Base-by-base conservation (phyloP, 1,140 invertebrate species). In the Drosophila obscura region DNA sequence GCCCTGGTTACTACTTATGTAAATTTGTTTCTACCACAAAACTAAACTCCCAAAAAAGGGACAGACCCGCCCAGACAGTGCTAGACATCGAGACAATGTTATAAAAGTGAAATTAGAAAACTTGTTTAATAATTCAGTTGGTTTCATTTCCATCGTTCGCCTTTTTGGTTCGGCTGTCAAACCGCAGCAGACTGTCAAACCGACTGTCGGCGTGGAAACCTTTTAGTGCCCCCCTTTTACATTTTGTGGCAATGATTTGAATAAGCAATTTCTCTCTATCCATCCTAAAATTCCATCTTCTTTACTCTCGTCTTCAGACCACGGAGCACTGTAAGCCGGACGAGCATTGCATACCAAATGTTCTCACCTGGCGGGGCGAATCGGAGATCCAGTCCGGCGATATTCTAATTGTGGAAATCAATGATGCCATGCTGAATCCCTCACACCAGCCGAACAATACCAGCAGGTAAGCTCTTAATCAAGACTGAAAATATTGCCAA, bases 321-420 rank as follows among this genome's bases (percentile, higher is more conserved):
- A 92, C 92, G 73, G 93, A 94, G 82, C 93, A 94, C 75, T 94
- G 94, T 77, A 90, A 76, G 43, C 48, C 90, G 79, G 65, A 69
- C 15, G 84, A 90, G 31, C 56, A 68, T 15, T 94, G 94, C 74
- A 90, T 93, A 52, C 93, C 94, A 48, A 92, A 93, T 90, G 92
- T 93, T 59, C 91, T 94, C 44, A 93, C 93, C 59, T 95, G 94
- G 94, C 93, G 94, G 72, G 94, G 94, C 19, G 91, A 93, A 44
- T 93, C 93, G 11, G 94, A 94, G 84, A 94, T 95, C 44, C 94
- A 95, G 87, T 94, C 94, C 58, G 94, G 94, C 41, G 94, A 95
- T 91, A 94, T 95, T 73, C 93, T 95, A 69, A 93, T 95, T 80
- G 94, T 95, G n/a, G 93, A 94, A 83, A 95, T 95, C 80, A 94